Evolutionary conservation across 2,888 invertebrate species (phyloP).

Genomic region (Epicampocera succincta): DNA sequence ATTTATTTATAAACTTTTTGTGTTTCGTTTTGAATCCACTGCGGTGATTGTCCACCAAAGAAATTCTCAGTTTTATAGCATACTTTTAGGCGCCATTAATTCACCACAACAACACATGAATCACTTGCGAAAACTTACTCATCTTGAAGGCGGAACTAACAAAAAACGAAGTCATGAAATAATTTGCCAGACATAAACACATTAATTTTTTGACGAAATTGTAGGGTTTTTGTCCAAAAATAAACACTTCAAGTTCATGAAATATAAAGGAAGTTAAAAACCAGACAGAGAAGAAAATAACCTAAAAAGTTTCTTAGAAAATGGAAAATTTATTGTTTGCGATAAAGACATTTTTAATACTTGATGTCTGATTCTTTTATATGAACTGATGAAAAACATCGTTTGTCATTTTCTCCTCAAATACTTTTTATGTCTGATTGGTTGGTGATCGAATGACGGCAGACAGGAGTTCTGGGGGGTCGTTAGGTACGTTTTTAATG

Average conservation of each 20-base stretch:
- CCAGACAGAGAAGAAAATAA: neutral
- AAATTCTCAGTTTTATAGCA: conserved; percentile 40
- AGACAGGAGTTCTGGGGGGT: too few species aligned
- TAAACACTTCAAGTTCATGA: too few species aligned
- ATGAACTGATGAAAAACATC: conserved; percentile 3
- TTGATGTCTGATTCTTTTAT: neutral
- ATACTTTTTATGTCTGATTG: too few species aligned
- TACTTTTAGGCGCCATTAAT: conserved; percentile 56
- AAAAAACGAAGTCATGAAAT: conserved; percentile 19
- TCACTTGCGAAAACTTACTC: conserved; percentile 53
- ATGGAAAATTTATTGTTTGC: neutral
- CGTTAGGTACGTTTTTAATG: too few species aligned
- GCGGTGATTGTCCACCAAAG: too few species aligned
- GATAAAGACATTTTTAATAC: neutral
- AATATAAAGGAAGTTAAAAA: too few species aligned
- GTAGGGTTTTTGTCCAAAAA: too few species aligned
- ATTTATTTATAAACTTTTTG: too few species aligned
- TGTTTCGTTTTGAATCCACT: neutral
- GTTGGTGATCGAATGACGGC: too few species aligned
- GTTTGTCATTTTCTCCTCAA: neutral
- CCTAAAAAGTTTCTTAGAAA: conserved; percentile 17
- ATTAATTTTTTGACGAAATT: neutral
- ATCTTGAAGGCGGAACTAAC: conserved; percentile 41
- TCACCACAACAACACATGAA: conserved; percentile 37
- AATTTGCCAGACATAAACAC: conserved; percentile 11